Evolutionary conservation across 2,888 invertebrate species (phyloP).

Genomic region (Iselma pallidipennis): DNA sequence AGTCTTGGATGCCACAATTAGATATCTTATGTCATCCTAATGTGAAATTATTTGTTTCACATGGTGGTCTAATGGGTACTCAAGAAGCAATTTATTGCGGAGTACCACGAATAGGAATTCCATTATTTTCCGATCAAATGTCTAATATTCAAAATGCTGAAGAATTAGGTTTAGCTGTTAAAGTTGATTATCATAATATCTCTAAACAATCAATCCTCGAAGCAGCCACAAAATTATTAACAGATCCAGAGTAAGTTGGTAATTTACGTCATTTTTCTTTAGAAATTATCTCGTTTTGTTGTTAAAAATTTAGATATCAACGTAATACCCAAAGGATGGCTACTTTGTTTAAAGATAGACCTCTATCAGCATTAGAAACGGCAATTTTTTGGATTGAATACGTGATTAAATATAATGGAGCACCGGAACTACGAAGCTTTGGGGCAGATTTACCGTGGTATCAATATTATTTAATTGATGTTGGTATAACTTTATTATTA

Average conservation of each 20-base stretch:
- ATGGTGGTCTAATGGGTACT: slow-evolving; percentile 59
- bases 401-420: slow-evolving; percentile 63
- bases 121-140: slow-evolving; percentile 53
- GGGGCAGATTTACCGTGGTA: slow-evolving; percentile 57
- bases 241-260: slow-evolving; percentile 11
- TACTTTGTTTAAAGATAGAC: too few species aligned
- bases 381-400: slow-evolving; percentile 54
- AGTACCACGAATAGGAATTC: slow-evolving; percentile 53
- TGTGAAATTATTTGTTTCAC: slow-evolving; percentile 58
- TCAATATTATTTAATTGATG: slow-evolving; percentile 48
- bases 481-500: slow-evolving; percentile 14
- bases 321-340: slow-evolving; percentile 57
- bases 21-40: slow-evolving; percentile 59
- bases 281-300: slow-evolving; percentile 31
- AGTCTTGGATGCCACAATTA: slow-evolving; percentile 62
- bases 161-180: slow-evolving; percentile 58
- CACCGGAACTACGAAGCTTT: slow-evolving; percentile 58
- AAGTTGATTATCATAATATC: slow-evolving; percentile 42
- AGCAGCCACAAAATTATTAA: slow-evolving; percentile 34
- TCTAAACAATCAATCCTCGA: slow-evolving; percentile 37
- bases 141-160: slow-evolving; percentile 60
- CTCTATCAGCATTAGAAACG: too few species aligned
- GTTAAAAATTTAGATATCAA: slow-evolving; percentile 57
- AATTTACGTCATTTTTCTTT: background rate
- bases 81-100: slow-evolving; percentile 57